Evolutionary conservation across 2,113 vertebrate species (phyloP).

Genomic region (Dolichallabes microphthalmus): DNA sequence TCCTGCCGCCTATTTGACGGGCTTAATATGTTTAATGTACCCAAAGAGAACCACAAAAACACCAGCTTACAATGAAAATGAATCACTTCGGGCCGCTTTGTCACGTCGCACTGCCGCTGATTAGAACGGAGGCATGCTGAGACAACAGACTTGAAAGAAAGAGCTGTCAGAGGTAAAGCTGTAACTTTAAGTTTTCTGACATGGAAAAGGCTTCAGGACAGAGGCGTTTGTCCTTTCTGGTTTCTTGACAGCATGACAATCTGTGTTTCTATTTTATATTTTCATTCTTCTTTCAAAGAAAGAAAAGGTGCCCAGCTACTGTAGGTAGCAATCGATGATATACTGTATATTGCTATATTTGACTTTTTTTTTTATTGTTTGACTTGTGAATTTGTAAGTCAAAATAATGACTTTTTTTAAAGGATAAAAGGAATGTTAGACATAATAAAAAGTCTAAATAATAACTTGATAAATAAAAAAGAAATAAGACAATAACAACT

Average conservation of each 20-base stretch:
- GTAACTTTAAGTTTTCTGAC: neutral
- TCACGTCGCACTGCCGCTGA: neutral
- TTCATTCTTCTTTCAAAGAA: neutral
- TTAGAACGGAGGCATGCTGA: neutral
- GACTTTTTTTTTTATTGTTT: neutral
- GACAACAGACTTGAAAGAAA: neutral
- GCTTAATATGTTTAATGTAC: neutral
- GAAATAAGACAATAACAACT: neutral
- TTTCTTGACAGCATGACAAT: neutral
- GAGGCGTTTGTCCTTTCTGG: neutral
- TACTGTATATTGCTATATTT: neutral
- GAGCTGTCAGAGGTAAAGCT: constrained; percentile 12
- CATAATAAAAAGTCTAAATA: neutral
- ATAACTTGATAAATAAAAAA: neutral
- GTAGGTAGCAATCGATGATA: neutral
- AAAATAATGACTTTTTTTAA: neutral
- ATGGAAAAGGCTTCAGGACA: constrained; percentile 16
- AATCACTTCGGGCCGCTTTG: neutral
- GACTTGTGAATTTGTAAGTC: neutral
- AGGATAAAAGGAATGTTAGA: neutral
- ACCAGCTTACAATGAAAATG: neutral
- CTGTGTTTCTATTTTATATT: neutral
- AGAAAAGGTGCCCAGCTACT: neutral
- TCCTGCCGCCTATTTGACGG: neutral
- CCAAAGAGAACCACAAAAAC: neutral